Conservation (phyloP, 2,888 invertebrate species). For the Dryomyza anilis region DNA sequence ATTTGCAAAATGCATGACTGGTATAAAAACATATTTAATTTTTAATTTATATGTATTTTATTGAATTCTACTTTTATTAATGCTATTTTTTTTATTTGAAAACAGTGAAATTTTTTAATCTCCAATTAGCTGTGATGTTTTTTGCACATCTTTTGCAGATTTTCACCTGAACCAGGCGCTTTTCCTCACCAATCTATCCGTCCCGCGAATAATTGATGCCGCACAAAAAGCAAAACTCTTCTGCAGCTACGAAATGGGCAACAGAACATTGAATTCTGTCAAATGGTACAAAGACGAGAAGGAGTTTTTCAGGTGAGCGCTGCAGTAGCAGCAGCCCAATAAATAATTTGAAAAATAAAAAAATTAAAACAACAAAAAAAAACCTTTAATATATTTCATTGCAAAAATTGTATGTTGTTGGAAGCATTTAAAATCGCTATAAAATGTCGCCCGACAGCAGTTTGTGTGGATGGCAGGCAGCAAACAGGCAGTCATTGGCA, state of each 20-base stretch:
- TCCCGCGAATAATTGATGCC: constrained; percentile 61
- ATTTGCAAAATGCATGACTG: too few species aligned
- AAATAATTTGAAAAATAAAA: not conserved
- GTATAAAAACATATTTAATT: too few species aligned
- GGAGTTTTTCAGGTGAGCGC: constrained; percentile 61
- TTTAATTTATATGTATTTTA: too few species aligned
- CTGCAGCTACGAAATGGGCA: constrained; percentile 61
- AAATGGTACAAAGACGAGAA: constrained; percentile 62
- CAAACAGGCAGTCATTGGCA: constrained; percentile 13
- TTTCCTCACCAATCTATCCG: constrained; percentile 58
- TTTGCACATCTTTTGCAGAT: constrained; percentile 42
- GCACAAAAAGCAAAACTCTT: constrained; percentile 59
- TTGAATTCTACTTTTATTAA: too few species aligned
- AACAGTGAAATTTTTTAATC: too few species aligned
- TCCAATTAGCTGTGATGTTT: not conserved
- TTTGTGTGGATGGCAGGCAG: not conserved
- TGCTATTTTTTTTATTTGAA: too few species aligned
- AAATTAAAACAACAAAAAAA: not conserved
- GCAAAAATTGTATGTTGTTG: constrained; percentile 47
- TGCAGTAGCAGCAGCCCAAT: not conserved
- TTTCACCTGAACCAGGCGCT: constrained; percentile 52
- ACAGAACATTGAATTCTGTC: constrained; percentile 60
- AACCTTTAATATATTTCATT: constrained; percentile 38
- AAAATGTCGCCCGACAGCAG: constrained; percentile 40
- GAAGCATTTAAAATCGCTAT: constrained; percentile 53